phyloP scores from a whole-genome alignment of 1,140 invertebrate species.

The Paraescarpia echinospica region DNA sequence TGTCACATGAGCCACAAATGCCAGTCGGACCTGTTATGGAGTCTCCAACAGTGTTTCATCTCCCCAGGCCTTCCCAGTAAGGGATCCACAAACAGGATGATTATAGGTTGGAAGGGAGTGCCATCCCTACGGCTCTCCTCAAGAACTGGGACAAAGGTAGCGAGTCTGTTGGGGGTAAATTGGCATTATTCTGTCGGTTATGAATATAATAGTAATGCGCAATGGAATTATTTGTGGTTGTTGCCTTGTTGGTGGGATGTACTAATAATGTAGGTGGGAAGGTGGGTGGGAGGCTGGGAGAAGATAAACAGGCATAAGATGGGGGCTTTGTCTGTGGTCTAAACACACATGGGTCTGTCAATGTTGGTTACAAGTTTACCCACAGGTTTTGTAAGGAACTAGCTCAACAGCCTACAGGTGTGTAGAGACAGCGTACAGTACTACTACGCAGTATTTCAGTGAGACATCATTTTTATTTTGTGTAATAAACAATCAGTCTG shows the following conservation, averaged over 20 bases:
- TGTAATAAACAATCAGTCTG: not conserved
- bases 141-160: not conserved
- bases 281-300: not conserved
- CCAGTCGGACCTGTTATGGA: not conserved
- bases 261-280: not conserved
- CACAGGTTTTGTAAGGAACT: no score
- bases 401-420: not conserved
- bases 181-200: not conserved
- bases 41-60: not conserved
- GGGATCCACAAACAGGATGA: constrained; percentile 14
- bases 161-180: not conserved
- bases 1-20: constrained; percentile 12
- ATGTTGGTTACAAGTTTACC: constrained; percentile 6
- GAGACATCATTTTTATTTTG: not conserved
- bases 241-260: not conserved
- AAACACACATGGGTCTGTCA: constrained; percentile 29
- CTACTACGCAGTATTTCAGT: not conserved
- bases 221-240: not conserved
- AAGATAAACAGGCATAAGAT: constrained; percentile 6
- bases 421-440: not conserved
- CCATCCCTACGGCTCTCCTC: not conserved
- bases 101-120: not conserved
- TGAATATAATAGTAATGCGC: not conserved
- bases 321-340: constrained; percentile 19
- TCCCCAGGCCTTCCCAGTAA: not conserved